Percentiles rank a stretch among this genome's conserved stretches.
Conservation (phyloP, 2,797 vertebrate species). For the Lutra lutra region DNA sequence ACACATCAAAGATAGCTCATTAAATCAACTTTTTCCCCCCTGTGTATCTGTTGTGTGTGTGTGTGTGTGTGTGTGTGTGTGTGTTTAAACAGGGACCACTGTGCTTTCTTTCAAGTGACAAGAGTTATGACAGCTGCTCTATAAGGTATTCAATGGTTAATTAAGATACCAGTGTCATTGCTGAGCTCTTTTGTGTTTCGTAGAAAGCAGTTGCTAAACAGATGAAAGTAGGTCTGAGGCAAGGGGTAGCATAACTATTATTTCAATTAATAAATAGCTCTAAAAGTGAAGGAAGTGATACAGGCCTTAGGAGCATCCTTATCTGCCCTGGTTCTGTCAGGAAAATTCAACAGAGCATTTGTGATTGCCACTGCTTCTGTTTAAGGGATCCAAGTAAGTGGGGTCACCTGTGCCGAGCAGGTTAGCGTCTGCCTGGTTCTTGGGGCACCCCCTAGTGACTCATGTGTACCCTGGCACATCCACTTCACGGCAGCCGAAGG, state of each 20-base stretch:
- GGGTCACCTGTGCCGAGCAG: conserved; percentile 67
- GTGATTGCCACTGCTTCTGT: conserved; percentile 58
- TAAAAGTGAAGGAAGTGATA: conserved; percentile 64
- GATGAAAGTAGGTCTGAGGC: conserved; percentile 78
- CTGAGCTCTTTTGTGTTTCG: conserved; percentile 67
- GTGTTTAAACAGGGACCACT: conserved; percentile 41
- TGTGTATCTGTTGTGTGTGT: not conserved
- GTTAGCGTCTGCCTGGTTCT: conserved; percentile 55
- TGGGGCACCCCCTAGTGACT: conserved; percentile 78
- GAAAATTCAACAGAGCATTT: conserved; percentile 70
- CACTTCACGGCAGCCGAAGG: not conserved
- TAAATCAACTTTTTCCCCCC: conserved; percentile 46
- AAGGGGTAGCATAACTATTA: conserved; percentile 68
- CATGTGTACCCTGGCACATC: conserved; percentile 11
- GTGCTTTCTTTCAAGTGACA: conserved; percentile 76
- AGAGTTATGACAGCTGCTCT: conserved; percentile 68
- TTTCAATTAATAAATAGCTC: conserved; percentile 80
- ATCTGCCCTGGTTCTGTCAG: conserved; percentile 76
- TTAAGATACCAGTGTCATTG: conserved; percentile 72
- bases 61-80: no score
- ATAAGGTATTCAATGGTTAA: conserved; percentile 74
- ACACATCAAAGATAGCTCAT: conserved; percentile 52
- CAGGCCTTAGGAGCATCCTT: conserved; percentile 23
- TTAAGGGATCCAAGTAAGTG: conserved; percentile 53
- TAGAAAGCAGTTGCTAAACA: conserved; percentile 78